A percentile compares a stretch with the other conserved stretches of the same genome.
Conservation (phyloP, 2,113 vertebrate genomes). For the Bufo bufo region DNA sequence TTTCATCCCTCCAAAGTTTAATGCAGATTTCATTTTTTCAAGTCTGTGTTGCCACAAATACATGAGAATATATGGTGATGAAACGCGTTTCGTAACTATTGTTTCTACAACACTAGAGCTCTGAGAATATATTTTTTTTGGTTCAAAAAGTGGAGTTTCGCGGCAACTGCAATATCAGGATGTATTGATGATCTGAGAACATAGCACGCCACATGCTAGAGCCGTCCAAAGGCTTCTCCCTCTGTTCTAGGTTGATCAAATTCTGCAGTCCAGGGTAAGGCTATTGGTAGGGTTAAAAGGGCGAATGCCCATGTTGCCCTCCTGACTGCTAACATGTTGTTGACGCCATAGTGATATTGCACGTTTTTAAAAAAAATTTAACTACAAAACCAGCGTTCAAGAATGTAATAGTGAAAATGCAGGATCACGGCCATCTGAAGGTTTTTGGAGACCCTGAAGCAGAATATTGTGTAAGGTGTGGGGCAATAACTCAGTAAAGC, state of each 20-base stretch:
- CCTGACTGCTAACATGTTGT: no score
- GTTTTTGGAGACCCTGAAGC: no score
- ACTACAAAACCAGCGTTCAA: no score
- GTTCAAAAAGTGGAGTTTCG: neutral
- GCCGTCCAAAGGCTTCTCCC: neutral
- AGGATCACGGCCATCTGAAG: no score
- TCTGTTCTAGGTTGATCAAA: neutral
- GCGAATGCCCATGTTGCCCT: neutral
- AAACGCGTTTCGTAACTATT: neutral
- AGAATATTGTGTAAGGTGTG: no score
- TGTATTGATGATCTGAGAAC: no score
- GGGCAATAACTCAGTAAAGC: no score
- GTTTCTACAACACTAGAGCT: neutral
- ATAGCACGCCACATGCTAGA: no score
- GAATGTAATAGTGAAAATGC: no score
- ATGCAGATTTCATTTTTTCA: slow-evolving; percentile 4
- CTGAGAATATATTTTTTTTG: neutral
- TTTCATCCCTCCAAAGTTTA: neutral
- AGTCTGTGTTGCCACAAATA: neutral
- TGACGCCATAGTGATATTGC: no score
- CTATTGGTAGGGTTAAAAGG: neutral
- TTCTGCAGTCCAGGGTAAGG: neutral
- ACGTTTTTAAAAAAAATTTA: no score
- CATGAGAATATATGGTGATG: neutral
- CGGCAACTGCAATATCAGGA: no score